These are phyloP conservation scores for Nephotettix cincticeps DNA, from an alignment of 1,140 invertebrate species.

Conservation along the genomic window DNA sequence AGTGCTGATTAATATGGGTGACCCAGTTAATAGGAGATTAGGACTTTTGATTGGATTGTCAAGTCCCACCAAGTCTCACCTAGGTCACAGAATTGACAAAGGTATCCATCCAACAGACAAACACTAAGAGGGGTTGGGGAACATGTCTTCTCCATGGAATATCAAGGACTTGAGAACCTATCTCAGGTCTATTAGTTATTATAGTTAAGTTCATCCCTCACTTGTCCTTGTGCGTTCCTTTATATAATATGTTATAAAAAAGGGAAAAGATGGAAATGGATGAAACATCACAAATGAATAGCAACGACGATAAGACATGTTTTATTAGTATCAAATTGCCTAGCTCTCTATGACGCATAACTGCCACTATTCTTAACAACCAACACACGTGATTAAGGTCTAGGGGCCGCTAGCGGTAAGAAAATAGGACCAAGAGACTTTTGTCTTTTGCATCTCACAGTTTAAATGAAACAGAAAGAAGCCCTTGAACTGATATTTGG, in stretches of 20 bases:
- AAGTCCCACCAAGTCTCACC: too few species aligned
- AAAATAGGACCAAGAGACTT: neutral
- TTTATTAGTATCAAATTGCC: neutral
- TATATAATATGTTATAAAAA: neutral
- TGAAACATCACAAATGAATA: neutral
- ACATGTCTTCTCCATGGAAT: neutral
- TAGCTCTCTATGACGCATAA: neutral
- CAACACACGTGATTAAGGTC: neutral
- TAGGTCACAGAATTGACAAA: neutral
- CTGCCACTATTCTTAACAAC: neutral
- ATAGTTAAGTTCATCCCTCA: neutral
- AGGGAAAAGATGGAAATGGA: neutral
- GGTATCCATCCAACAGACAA: neutral
- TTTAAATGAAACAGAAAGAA: neutral
- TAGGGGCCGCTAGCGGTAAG: neutral
- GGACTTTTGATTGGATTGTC: too few species aligned
- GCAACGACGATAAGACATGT: neutral
- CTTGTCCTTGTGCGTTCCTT: neutral
- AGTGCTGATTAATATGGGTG: too few species aligned
- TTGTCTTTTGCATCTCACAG: neutral
- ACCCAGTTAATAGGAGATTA: too few species aligned
- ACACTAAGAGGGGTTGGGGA: neutral
- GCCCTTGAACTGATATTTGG: neutral
- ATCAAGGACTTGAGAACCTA: neutral
- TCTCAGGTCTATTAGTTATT: neutral